A percentile compares a stretch with the other conserved stretches of the same genome.
Evolutionary conservation across 1,140 invertebrate species (phyloP).

Genomic region (Caenorhabditis tropicalis): DNA sequence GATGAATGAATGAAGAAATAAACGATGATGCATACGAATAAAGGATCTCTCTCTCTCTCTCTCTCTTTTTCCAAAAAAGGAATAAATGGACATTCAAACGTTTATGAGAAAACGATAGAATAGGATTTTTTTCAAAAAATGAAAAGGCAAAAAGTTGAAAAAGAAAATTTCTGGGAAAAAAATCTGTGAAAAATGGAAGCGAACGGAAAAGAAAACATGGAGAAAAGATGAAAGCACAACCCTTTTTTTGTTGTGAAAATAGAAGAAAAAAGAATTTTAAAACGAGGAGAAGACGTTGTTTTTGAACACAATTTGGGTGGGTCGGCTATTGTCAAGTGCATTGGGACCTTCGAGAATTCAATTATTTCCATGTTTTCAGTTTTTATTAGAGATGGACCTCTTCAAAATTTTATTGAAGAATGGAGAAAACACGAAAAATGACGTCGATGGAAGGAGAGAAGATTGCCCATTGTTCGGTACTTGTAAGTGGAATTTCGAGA

Average conservation of each 20-base stretch:
- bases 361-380: background rate
- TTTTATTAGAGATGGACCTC: background rate
- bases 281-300: background rate
- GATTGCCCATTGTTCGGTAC: background rate
- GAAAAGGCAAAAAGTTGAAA: background rate
- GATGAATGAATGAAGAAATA: background rate
- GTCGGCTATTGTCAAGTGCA: background rate
- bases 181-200: slow-evolving; percentile 31
- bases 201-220: slow-evolving; percentile 10
- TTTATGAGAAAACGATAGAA: too few relatives aligned
- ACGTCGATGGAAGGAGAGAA: background rate
- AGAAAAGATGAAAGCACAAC: slow-evolving; percentile 18
- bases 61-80: too few relatives aligned
- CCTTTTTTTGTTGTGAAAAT: background rate
- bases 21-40: slow-evolving; percentile 5
- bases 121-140: too few relatives aligned
- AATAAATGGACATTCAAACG: background rate
- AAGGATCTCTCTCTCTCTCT: too few relatives aligned
- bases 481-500: too few relatives aligned
- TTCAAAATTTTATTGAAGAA: background rate
- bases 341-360: background rate
- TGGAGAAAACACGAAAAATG: background rate
- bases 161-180: background rate
- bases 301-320: background rate
- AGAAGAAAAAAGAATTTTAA: background rate